Base-by-base conservation (phyloP, 1,140 invertebrate genomes). In the Panagrolaimus sp. region DNA sequence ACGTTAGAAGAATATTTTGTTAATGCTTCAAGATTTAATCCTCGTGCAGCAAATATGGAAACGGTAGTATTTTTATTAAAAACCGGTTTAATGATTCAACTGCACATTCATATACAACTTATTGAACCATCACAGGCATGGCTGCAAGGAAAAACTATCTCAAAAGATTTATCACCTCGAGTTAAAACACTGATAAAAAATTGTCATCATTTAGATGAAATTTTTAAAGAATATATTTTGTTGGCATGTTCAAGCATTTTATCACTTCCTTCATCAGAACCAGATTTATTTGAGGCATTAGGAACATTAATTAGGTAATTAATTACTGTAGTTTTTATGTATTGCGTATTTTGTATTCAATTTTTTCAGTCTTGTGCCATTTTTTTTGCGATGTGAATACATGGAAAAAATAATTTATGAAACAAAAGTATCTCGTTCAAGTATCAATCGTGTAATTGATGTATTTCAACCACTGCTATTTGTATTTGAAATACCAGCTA, bases 401-500 rank as follows among this genome's bases (percentile, higher is more conserved):
- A n/a, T 58, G 15, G 52, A 58, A 58, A 58, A 58, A n/a, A 58
- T 58, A 26, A 58, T 58, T 28, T 58, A 17, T 28, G 52, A 58
- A 12, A 58, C 52, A 58, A 21, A 28, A 28, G 28, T 58, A 2
- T 2, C 52, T 1, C 52, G 52, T 12, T 21, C 8, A 14, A 58
- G n/a, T 28, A 10, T 58, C 3, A 28, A 58, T 58, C 52, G 52
- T 14, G 52, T 58, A 12, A 26, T 58, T 12, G 8, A 26, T 12
- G 14, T 21, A 12, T 58, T 58, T 26, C 21, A 58, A 28, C 52
- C 52, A 26, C 10, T 58, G 2, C 28, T 58, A 28, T 58, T 28
- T 58, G 28, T 28, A 8, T 58, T 58, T 58, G 52, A 58, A 58
- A 4, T 58, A 12, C 52, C 52, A 24, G 52, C 52, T 2, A 58